A percentile compares a stretch with the other conserved stretches of the same genome.
Conservation (phyloP, 2,888 invertebrate species). For the Conistra vaccinii region DNA sequence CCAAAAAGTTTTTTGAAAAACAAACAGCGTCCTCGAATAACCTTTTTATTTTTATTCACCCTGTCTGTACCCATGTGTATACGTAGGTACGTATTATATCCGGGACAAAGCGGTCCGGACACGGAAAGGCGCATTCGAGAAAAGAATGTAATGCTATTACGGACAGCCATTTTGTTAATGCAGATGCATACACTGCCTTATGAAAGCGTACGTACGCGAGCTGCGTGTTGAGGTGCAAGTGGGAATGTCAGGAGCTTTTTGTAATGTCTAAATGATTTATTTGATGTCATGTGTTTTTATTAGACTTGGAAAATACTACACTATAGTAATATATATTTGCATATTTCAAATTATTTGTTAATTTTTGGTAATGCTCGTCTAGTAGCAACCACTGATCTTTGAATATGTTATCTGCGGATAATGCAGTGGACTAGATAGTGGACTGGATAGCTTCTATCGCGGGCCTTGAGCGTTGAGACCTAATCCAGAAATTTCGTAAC, state of each 20-base stretch:
- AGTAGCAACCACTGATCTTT: too few species aligned
- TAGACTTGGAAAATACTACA: not conserved
- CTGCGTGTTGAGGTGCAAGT: constrained; percentile 43
- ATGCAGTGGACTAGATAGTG: too few species aligned
- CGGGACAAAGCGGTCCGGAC: constrained; percentile 47
- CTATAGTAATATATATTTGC: too few species aligned
- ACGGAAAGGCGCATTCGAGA: constrained; percentile 59
- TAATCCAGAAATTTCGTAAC: too few species aligned
- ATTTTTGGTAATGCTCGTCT: too few species aligned
- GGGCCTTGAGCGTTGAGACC: too few species aligned
- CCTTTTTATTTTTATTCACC: not conserved
- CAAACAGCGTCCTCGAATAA: not conserved
- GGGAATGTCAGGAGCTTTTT: not conserved
- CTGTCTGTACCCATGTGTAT: not conserved
- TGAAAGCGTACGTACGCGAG: constrained; percentile 52
- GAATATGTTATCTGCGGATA: too few species aligned
- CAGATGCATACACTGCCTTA: constrained; percentile 72
- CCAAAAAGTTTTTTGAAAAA: not conserved
- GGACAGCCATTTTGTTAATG: constrained; percentile 77
- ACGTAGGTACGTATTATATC: constrained; percentile 19
- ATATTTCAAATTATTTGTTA: too few species aligned
- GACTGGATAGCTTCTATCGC: too few species aligned
- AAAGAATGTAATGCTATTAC: constrained; percentile 75
- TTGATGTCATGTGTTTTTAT: not conserved
- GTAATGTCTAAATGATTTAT: not conserved